phyloP scores from a whole-genome alignment of 2,888 invertebrate genomes.

The Plusia festucae region DNA sequence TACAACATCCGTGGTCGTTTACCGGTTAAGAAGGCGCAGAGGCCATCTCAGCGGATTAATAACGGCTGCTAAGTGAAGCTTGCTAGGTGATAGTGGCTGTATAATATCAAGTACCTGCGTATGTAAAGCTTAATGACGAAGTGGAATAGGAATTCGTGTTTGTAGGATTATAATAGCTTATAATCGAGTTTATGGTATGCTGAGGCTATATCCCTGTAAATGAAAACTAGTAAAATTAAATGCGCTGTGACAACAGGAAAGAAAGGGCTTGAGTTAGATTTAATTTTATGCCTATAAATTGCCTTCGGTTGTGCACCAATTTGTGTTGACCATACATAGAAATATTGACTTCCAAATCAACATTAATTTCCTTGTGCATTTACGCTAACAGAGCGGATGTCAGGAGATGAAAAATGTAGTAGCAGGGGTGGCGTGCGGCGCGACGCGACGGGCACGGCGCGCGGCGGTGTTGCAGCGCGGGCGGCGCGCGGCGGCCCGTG shows the following conservation, averaged over 20 bases:
- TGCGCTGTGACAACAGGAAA: background rate
- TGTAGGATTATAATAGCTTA: background rate
- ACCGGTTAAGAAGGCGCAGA: constrained; percentile 52
- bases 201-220: background rate
- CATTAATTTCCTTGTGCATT: constrained; percentile 71
- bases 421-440: constrained; percentile 39
- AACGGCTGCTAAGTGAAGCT: constrained; percentile 49
- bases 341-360: constrained; percentile 52
- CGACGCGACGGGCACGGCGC: constrained; percentile 23
- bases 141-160: constrained; percentile 1
- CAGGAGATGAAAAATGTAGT: constrained; percentile 77
- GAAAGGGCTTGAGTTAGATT: background rate
- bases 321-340: constrained; percentile 8
- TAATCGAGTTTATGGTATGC: background rate
- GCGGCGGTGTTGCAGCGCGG: constrained; percentile 34
- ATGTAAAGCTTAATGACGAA: constrained; percentile 3
- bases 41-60: constrained; percentile 54
- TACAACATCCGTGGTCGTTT: constrained; percentile 63
- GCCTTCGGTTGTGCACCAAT: constrained; percentile 16
- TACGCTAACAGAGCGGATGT: constrained; percentile 73
- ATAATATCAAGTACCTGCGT: constrained; percentile 24
- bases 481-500: constrained; percentile 55
- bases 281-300: background rate
- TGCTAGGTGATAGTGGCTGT: constrained; percentile 56
- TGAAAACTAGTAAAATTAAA: no score